A percentile compares a stretch with the other conserved stretches of the same genome.
These are phyloP conservation scores for Epinephelus awoara DNA, from an alignment of 2,797 vertebrate species.

Conservation along the genomic window DNA sequence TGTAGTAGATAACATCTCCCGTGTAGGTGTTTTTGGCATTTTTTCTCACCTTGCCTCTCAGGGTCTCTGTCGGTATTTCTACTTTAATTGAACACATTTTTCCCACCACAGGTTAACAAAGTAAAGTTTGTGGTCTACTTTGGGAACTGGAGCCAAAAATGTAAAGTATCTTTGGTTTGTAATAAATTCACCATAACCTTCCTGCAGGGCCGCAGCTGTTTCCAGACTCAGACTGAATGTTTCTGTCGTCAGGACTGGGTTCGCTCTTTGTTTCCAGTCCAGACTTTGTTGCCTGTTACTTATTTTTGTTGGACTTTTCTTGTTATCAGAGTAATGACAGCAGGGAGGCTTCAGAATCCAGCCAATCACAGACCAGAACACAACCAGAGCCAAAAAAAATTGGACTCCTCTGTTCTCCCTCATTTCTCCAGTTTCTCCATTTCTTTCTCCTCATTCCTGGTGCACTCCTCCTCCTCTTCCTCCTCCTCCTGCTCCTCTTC, in stretches of 20 bases:
- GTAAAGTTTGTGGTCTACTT: not conserved
- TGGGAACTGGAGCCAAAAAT: not conserved
- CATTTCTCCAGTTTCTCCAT: not conserved
- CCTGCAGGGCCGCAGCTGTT: no score
- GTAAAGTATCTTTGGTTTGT: no score
- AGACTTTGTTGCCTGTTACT: not conserved
- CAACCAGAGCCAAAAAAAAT: not conserved
- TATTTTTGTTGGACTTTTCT: not conserved
- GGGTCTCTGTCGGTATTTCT: not conserved
- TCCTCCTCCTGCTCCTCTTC: not conserved
- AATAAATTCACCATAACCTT: no score
- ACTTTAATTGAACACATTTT: not conserved
- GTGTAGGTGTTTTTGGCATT: no score
- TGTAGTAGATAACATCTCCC: no score
- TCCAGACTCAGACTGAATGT: not conserved
- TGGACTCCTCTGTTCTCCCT: not conserved
- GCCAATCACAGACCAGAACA: conserved; percentile 30
- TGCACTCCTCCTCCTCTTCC: not conserved
- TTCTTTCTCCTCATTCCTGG: not conserved
- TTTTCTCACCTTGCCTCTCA: no score
- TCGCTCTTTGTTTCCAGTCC: not conserved
- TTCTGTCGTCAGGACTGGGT: not conserved
- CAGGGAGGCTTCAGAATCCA: conserved; percentile 10
- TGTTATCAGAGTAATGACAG: conserved; percentile 3
- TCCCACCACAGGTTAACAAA: not conserved